Evolutionary conservation across 1,140 invertebrate species (phyloP), one percentile per base, ranked within the genome.

Genomic region (Tribolium castaneum): DNA sequence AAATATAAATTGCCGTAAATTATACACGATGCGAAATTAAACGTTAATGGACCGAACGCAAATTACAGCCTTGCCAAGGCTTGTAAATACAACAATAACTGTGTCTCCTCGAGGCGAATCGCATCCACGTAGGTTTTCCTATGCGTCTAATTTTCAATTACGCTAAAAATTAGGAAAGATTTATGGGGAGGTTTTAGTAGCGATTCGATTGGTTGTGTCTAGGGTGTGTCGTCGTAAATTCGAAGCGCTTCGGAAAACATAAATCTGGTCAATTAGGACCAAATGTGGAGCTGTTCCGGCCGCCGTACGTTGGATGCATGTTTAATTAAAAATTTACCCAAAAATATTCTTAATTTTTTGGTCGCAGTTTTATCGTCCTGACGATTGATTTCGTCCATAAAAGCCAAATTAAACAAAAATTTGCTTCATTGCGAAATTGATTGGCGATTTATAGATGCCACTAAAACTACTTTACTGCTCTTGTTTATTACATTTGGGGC

Each of bases 1-100:
- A 66, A 66, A 66, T 66, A 66, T 66, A 66, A 66, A 66, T 66
- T 66, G 59, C 59, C 59, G 59, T 66, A 66, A 66, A 66, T 66
- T 66, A 66, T 66, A 66, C 10, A 66, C 59, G 30, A 66, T 30
- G 59, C 59, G 34, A 66, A 66, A 66, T 66, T 66, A 66, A 66
- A 66, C 59, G 30, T 66, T 66, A 66, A 66, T 66, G 59, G 59
- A 66, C 59, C 54, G 59, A 66, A 35, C 39, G 59, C 59, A 66
- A 66, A 66, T 66, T 66, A 66, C 59, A 35, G 59, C 16, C 59
- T 66, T 66, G 59, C 59, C 30, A 14, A 35, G 30, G 9, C 59
- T 66, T 66, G 59, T 66, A 66, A 34, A 66, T 66, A 35, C 59
- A 66, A 66, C 59, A 66, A 66, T 66, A 66, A 66, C 59, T 34